Evolutionary conservation across 2,888 invertebrate species (phyloP), one percentile per base, ranked within the genome.

Genomic region (Hemistola chrysoprasaria): DNA sequence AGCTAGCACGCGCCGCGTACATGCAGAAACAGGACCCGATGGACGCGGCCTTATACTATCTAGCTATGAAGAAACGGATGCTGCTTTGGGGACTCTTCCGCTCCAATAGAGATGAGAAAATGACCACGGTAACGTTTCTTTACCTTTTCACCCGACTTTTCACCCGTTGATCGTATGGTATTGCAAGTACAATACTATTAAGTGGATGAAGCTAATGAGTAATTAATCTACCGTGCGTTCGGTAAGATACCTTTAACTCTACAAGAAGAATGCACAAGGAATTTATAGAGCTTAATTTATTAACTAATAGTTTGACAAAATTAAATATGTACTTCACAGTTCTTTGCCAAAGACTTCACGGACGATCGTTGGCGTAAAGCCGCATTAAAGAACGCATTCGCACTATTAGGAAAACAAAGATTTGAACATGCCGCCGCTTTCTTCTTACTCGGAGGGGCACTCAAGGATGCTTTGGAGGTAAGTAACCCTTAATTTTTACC

Each of bases 391-490:
- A 99, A 99, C 78, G 99, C 99, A 0, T 99, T 98, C 72, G 98
- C 97, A 1, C 83, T 99, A 25, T 91, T 99, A 23, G 97, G 99
- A 1, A 97, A 96, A 69, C 99, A 99, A 79, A 80, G 98, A 32
- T 99, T 99, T 74, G 96, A 97, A 47, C 98, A 99, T 71, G 99
- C 99, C 0, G 99, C 98, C 0, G 99, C 98, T 0, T 99, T 99
- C 89, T 99, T 99, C 83, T 90, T 99, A 36, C 88, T 99, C 3
- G 98, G 97, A 10, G 98, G 97, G 10, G 95, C 97, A 21, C 83
- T 99, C 20, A 94, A 96, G 61, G 99, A 99, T 80, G 99, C 99
- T 2, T 92, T 99, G 37, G 98, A 99, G 91, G 96, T 96, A 75
- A 23, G 31, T 39, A 32, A 21, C 24, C 6, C 7, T 8, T n/a